Evolutionary conservation across 2,113 vertebrate genomes (phyloP), one percentile per base, ranked within the genome.

Genomic region (Hemiscyllium ocellatum): DNA sequence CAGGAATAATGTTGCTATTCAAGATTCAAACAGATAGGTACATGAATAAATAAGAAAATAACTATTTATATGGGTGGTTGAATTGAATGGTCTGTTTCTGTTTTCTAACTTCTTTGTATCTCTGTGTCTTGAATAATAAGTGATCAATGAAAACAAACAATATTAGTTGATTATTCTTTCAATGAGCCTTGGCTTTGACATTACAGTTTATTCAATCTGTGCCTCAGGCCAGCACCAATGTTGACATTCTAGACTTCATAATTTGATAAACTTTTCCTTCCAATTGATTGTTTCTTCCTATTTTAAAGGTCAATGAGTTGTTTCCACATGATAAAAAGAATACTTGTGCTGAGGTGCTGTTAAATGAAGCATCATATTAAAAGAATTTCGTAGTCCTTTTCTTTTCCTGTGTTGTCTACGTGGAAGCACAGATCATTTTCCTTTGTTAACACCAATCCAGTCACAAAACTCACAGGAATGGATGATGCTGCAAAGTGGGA

Each of bases 151-250:
- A 97, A 97, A 97, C 97, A 96, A 93, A 87, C 96, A 96, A 97
- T 97, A 98, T 98, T 97, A 97, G 96, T 96, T 97, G 97, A 96
- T 96, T 97, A 96, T 97, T 98, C 98, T 98, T 97, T 96, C 96
- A 97, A 97, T 95, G 97, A 96, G 95, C 97, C 96, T 87, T 96
- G 96, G 96, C 97, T 96, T 97, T 96, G 96, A 96, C 3, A 24
- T 97, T 97, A 97, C 96, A 96, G 96, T 97, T 96, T 96, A 96
- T 97, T 98, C 97, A 97, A 98, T 98, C 97, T 97, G 97, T 0
- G 96, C 97, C 97, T 96, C 50, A 33, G 97, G 98, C 97, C 97
- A 97, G 97, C 98, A 98, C 98, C 98, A 97, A 97, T 97, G 97
- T 97, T 97, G 96, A 26, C 96, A 96, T 97, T 97, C 96, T 97